A percentile compares a stretch with the other conserved stretches of the same genome.
These are phyloP conservation scores for Agriopis leucophaearia DNA, from an alignment of 2,888 invertebrate genomes.

Conservation along the genomic window DNA sequence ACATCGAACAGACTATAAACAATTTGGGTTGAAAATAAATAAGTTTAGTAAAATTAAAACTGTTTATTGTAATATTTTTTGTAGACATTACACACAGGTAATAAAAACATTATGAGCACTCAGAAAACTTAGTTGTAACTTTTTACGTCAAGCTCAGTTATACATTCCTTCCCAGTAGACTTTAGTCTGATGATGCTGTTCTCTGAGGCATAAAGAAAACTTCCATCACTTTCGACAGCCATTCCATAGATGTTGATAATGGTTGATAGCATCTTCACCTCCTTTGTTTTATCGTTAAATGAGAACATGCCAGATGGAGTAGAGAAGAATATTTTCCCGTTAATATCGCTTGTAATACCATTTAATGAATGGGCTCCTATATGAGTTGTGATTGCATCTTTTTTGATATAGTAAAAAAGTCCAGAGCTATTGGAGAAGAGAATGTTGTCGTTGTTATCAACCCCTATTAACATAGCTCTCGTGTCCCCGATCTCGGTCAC, in stretches of 20 bases:
- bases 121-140: not conserved
- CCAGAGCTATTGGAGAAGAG: conserved; percentile 60
- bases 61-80: too few species aligned
- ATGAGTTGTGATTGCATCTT: conserved; percentile 2
- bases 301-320: conserved; percentile 51
- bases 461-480: conserved; percentile 53
- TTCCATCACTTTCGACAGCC: conserved; percentile 52
- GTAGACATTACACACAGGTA: too few species aligned
- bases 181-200: conserved; percentile 54
- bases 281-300: conserved; percentile 36
- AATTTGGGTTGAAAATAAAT: too few species aligned
- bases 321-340: conserved; percentile 57
- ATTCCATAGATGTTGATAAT: conserved; percentile 50
- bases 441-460: conserved; percentile 51
- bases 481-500: conserved; percentile 51
- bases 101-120: too few species aligned
- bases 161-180: conserved; percentile 43
- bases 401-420: conserved; percentile 49
- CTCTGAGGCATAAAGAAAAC: conserved; percentile 54
- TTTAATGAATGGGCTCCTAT: conserved; percentile 49
- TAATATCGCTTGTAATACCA: conserved; percentile 52
- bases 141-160: conserved; percentile 7
- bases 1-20: too few species aligned
- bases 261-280: conserved; percentile 42
- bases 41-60: too few species aligned